Base-by-base conservation (phyloP, 2,113 vertebrate genomes). In the Prietella phreatophila region DNA sequence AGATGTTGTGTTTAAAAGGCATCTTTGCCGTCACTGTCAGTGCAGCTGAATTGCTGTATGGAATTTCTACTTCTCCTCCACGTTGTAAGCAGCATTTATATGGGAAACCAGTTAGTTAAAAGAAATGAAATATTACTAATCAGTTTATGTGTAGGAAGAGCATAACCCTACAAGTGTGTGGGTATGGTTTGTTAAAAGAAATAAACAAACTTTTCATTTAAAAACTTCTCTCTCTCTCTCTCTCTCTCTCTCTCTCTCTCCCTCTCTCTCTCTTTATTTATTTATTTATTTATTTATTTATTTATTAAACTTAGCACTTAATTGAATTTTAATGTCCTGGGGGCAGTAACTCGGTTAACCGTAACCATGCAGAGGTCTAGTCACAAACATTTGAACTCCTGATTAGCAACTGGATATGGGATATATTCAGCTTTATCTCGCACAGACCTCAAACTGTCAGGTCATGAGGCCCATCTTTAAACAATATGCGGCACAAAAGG, bases 381-480 rank as follows among this genome's bases (percentile, higher is more conserved):
- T 39, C 47, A 69, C 17, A 67, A 84, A 53, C n/a, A 65, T 36
- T 84, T 78, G 53, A 33, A 71, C 56, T 42, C 27, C 60, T 83
- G 76, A 83, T 85, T 82, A 85, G 76, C 67, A 67, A 50, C 63
- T 79, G 71, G 69, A 84, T 78, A 25, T 39, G n/a, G 80, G 30
- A 78, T 84, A 39, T 88, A 63, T 78, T 79, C 84, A 63, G 65
- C 63, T 55, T 88, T 58, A 84, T 19, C 82, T 84, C 39, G 25
- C 55, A 8, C 61, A 86, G 63, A 47, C 81, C 78, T 71, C 33
- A 71, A 88, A 83, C 42, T 65, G 85, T 86, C 82, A 75, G 75
- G 84, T 82, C 67, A 20, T 60, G 53, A 84, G 67, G 82, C 83
- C 33, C 67, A 42, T 61, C 63, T 53, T 56, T 61, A 69, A 85